These are phyloP conservation scores for Trichogramma dendrolimi DNA, from an alignment of 2,888 invertebrate species.

Conservation along the genomic window DNA sequence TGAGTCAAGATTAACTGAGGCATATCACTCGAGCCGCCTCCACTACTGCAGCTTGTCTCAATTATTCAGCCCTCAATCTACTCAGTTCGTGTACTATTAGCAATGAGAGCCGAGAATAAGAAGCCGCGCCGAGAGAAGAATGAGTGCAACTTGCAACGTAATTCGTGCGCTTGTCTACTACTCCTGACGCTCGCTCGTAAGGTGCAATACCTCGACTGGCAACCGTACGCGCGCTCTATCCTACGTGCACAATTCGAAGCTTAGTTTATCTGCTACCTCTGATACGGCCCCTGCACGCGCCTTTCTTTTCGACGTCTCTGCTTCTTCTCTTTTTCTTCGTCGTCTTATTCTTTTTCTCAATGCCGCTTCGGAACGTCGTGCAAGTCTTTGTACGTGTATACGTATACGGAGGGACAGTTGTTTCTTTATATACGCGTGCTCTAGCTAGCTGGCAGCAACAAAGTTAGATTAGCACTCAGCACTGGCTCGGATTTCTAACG, in stretches of 20 bases:
- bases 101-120: background rate
- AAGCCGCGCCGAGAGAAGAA: too few relatives aligned
- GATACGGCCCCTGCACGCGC: background rate
- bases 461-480: too few relatives aligned
- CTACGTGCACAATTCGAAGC: constrained; percentile 4
- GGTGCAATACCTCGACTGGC: constrained; percentile 3
- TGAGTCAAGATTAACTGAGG: too few relatives aligned
- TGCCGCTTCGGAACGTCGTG: too few relatives aligned
- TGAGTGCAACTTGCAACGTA: background rate
- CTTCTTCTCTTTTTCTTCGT: background rate
- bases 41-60: constrained; percentile 12
- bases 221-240: background rate
- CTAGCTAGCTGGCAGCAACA: too few relatives aligned
- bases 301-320: background rate
- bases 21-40: background rate
- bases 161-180: background rate
- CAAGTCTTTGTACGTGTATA: too few relatives aligned
- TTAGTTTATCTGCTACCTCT: too few relatives aligned
- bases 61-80: constrained; percentile 28
- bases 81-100: constrained; percentile 13
- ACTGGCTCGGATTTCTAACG: too few relatives aligned
- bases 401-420: too few relatives aligned
- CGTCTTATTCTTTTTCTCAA: too few relatives aligned
- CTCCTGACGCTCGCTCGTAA: background rate
- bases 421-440: too few relatives aligned